Evolutionary conservation across 2,797 vertebrate species (phyloP).

Genomic region (Echeneis naucrates): DNA sequence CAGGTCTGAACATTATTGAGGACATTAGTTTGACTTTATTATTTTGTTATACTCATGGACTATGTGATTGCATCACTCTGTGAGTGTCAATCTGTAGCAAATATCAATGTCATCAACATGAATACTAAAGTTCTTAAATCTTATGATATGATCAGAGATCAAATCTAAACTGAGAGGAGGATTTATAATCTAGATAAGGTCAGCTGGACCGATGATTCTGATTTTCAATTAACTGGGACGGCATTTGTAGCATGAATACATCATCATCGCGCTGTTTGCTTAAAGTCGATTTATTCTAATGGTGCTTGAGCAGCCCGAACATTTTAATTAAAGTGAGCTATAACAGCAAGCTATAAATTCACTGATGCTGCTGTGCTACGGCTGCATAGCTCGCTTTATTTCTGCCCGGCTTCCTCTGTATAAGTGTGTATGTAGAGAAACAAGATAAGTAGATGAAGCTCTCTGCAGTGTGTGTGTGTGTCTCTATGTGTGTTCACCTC

Average conservation of each 20-base stretch:
- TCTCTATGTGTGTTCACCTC: slow-evolving; percentile 11
- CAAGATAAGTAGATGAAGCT: background rate
- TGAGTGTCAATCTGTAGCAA: background rate
- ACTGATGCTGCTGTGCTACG: slow-evolving; percentile 33
- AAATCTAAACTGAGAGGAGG: slow-evolving; percentile 23
- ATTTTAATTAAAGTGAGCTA: slow-evolving; percentile 86
- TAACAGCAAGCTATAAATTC: slow-evolving; percentile 79
- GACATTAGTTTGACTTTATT: background rate
- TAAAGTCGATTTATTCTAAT: slow-evolving; percentile 86
- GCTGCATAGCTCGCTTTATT: slow-evolving; percentile 23
- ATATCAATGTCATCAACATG: background rate
- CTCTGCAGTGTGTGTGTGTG: slow-evolving; percentile 8
- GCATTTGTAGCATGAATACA: slow-evolving; percentile 77
- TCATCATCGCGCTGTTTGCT: slow-evolving; percentile 73
- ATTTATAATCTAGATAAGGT: slow-evolving; percentile 43
- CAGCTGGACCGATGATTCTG: slow-evolving; percentile 52
- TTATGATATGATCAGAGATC: background rate
- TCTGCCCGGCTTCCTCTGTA: background rate
- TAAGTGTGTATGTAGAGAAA: background rate
- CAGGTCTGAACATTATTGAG: too few species aligned
- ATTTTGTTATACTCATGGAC: background rate
- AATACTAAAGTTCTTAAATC: background rate
- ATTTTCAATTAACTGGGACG: slow-evolving; percentile 70
- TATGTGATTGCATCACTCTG: background rate
- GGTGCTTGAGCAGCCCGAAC: slow-evolving; percentile 70